Percentiles rank a stretch among this genome's conserved stretches.
Conservation (phyloP, 2,888 invertebrate genomes). For the Drosophila rubida region DNA sequence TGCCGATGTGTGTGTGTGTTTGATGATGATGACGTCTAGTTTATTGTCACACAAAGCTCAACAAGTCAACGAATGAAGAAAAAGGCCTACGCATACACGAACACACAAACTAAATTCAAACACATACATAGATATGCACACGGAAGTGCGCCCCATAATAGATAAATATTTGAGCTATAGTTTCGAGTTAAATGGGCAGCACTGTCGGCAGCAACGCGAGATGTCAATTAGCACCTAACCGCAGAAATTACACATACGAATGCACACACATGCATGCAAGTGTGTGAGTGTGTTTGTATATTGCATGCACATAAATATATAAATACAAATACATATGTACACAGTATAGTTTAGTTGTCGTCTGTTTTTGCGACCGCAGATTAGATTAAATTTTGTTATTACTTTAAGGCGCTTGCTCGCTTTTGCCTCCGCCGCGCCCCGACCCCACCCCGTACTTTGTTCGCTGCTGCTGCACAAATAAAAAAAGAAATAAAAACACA, state of each 20-base stretch:
- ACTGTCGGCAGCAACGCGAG: slow-evolving; percentile 47
- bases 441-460: slow-evolving; percentile 34
- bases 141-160: slow-evolving; percentile 52
- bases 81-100: slow-evolving; percentile 29
- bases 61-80: slow-evolving; percentile 52
- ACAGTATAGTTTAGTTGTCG: slow-evolving; percentile 33
- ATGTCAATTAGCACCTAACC: slow-evolving; percentile 71
- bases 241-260: slow-evolving; percentile 35
- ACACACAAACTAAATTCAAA: background rate
- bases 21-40: slow-evolving; percentile 32
- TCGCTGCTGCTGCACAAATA: slow-evolving; percentile 32
- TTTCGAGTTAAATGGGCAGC: slow-evolving; percentile 60
- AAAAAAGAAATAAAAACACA: slow-evolving; percentile 36
- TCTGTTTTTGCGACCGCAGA: slow-evolving; percentile 67
- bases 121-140: slow-evolving; percentile 35
- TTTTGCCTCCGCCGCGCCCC: background rate
- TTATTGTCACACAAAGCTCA: slow-evolving; percentile 49
- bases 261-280: background rate
- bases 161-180: slow-evolving; percentile 49
- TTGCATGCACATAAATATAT: background rate
- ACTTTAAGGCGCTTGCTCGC: slow-evolving; percentile 64
- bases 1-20: slow-evolving; percentile 16
- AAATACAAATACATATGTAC: background rate
- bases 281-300: slow-evolving; percentile 1
- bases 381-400: slow-evolving; percentile 75